Conservation (phyloP, 1,140 invertebrate species). For the Mycetomoellerius zeteki region DNA sequence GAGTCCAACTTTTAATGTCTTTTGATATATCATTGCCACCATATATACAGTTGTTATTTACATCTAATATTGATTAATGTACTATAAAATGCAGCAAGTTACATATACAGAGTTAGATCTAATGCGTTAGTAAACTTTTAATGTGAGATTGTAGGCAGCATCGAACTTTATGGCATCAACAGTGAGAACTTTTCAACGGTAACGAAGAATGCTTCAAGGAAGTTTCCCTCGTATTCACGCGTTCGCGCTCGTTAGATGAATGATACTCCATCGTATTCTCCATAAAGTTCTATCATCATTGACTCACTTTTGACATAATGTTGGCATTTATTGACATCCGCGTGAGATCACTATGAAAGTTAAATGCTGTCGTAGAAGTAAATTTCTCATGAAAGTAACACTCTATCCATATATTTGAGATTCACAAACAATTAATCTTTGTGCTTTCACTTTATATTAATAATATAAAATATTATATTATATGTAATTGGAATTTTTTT, state of each 20-base stretch:
- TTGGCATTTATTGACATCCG: conserved; percentile 10
- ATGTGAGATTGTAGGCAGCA: conserved; percentile 11
- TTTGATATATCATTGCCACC: neutral
- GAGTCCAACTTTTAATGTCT: conserved; percentile 33
- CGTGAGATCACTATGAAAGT: conserved; percentile 15
- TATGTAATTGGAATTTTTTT: neutral
- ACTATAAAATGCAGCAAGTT: conserved; percentile 29
- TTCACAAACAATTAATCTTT: neutral
- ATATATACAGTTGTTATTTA: neutral
- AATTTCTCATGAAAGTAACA: neutral
- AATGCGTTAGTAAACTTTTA: conserved; percentile 38
- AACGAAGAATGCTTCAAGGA: neutral
- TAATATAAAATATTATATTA: neutral
- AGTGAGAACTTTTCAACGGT: conserved; percentile 15
- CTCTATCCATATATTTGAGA: neutral
- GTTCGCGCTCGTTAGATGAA: conserved; percentile 40
- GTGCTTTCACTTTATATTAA: neutral
- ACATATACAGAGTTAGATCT: neutral
- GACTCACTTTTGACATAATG: conserved; percentile 25
- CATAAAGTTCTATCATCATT: conserved; percentile 7
- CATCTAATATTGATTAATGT: conserved; percentile 37
- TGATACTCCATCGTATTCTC: conserved; percentile 33
- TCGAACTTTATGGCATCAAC: conserved; percentile 33
- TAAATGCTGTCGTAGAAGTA: conserved; percentile 24
- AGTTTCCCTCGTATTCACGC: neutral